Base-by-base conservation (phyloP, 2,888 invertebrate species). In the Cenopis cana region DNA sequence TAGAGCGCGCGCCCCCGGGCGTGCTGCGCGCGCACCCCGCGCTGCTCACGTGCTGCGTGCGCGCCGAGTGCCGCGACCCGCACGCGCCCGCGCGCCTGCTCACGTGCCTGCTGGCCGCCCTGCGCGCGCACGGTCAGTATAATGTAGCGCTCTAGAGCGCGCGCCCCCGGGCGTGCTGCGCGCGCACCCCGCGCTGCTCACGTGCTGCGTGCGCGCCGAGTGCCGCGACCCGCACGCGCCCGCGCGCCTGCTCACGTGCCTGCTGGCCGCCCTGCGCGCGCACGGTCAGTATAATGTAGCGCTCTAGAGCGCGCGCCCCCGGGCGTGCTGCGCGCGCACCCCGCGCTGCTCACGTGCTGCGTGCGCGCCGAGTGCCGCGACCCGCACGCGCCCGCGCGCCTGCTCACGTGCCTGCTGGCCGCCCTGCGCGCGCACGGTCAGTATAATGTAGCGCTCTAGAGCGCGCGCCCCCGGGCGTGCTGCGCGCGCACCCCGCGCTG, bases 161-260 rank as follows among this genome's bases (percentile, higher is more conserved):
- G 5, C 29, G 5, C n/a, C 29, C 29, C 3, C 3, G 2, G 38
- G 14, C 1, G 49, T 49, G 6, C 49, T 6, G 24, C 10, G 18
- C 24, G 14, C 9, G 98, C 52, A 97, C 98, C 0, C 97, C 10
- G 97, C 98, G 36, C 92, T 98, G 29, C 93, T 98, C 78, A 97
- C 98, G 0, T 96, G 97, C 85, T 98, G 98, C 94, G 98, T 78
- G 97, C 98, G 0, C 96, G 97, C 85, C 98, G 98, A 94, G 11
- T 46, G 49, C 64, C 49, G 64, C 56, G 56, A 69, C 62, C 56
- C 69, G 54, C 56, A 57, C 62, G 64, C 57, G 55, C 38, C 36
- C 49, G 55, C 64, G 59, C 49, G 57, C 24, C 61, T 68, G 38
- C 52, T 65, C 52, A 64, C 68, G 24, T 33, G 33, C 17, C 56